A percentile compares a stretch with the other conserved stretches of the same genome.
Conservation (phyloP, 2,888 invertebrate genomes). For the Ceraclea dissimilis region DNA sequence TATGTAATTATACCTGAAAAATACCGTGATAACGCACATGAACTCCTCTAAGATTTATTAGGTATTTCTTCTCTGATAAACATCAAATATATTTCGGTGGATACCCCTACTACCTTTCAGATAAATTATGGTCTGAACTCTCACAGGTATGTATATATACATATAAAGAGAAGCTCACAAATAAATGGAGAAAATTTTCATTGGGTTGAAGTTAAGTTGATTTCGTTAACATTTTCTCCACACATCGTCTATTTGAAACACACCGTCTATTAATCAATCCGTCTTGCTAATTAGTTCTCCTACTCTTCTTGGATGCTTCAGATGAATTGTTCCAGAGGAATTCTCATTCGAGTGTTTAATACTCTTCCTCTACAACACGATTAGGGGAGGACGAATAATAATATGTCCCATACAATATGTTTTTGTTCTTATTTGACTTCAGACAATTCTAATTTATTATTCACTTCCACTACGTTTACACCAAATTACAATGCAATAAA, state of each 20-base stretch:
- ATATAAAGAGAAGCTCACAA: background rate
- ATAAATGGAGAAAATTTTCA: too few species aligned
- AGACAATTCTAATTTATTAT: slow-evolving; percentile 1
- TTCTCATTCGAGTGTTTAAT: background rate
- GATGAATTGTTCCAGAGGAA: background rate
- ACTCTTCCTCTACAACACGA: background rate
- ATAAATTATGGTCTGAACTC: too few species aligned
- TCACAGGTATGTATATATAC: too few species aligned
- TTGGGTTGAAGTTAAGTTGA: background rate
- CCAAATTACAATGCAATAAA: background rate
- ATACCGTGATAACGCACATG: too few species aligned
- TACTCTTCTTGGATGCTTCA: background rate
- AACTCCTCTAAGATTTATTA: too few species aligned
- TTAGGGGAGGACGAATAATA: background rate
- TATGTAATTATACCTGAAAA: too few species aligned
- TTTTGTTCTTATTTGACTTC: background rate
- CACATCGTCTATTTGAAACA: background rate
- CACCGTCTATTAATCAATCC: slow-evolving; percentile 6
- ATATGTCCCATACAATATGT: background rate
- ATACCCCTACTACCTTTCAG: too few species aligned
- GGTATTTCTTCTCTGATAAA: too few species aligned
- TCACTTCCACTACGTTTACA: background rate
- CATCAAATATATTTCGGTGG: too few species aligned
- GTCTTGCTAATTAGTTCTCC: slow-evolving; percentile 9
- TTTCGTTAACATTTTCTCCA: background rate